These are phyloP conservation scores for Drosophila quinaria DNA, from an alignment of 2,888 invertebrate species.

Conservation along the genomic window DNA sequence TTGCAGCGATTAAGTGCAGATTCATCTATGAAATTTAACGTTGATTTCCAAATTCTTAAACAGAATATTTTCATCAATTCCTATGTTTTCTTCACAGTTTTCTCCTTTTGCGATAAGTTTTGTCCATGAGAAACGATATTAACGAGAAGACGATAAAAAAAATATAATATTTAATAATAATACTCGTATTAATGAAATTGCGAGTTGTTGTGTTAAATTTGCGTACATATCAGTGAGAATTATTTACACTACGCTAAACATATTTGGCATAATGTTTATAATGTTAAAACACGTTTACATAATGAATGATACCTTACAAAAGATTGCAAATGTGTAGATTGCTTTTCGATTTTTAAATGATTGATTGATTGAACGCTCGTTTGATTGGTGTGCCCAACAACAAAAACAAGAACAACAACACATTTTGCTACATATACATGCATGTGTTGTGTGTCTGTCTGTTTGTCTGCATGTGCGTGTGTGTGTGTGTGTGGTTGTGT, in stretches of 20 bases:
- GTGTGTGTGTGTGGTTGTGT: constrained; percentile 12
- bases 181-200: constrained; percentile 20
- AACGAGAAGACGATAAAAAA: neutral
- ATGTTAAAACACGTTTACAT: constrained; percentile 25
- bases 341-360: constrained; percentile 28
- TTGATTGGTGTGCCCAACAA: constrained; percentile 52
- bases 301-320: constrained; percentile 18
- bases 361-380: constrained; percentile 29
- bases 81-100: neutral
- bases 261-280: constrained; percentile 51
- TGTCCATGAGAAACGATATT: constrained; percentile 17
- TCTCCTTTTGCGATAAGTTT: constrained; percentile 1
- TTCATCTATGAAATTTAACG: neutral
- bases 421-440: constrained; percentile 21
- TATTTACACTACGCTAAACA: constrained; percentile 58
- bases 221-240: constrained; percentile 72
- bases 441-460: constrained; percentile 2
- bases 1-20: neutral
- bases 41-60: neutral
- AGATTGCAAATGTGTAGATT: constrained; percentile 31
- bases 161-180: neutral
- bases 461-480: constrained; percentile 13
- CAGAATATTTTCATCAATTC: neutral
- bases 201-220: constrained; percentile 64
- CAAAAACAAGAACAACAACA: constrained; percentile 36